Conservation (phyloP, 2,888 invertebrate species). For the Cantharis rufa region DNA sequence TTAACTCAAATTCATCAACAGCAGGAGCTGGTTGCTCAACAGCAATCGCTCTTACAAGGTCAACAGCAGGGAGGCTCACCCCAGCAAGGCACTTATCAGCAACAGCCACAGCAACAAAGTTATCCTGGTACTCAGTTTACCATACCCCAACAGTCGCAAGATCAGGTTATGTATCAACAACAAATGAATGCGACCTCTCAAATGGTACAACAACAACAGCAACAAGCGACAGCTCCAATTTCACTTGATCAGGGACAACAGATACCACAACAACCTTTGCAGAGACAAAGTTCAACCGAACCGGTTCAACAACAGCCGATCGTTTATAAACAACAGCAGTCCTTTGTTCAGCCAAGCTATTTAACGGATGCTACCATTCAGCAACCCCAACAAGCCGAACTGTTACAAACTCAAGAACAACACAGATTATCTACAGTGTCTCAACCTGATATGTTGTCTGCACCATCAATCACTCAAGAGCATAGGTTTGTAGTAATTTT, state of each 20-base stretch:
- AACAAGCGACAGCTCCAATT: slow-evolving; percentile 31
- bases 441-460: slow-evolving; percentile 49
- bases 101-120: slow-evolving; percentile 9
- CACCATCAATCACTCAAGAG: slow-evolving; percentile 31
- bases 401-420: slow-evolving; percentile 44
- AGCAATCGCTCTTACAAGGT: slow-evolving; percentile 6
- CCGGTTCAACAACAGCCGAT: slow-evolving; percentile 43
- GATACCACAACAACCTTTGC: slow-evolving; percentile 55
- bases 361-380: slow-evolving; percentile 32
- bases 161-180: slow-evolving; percentile 5
- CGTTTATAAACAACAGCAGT: slow-evolving; percentile 51
- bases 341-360: slow-evolving; percentile 38
- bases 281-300: slow-evolving; percentile 33
- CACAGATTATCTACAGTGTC: slow-evolving; percentile 51
- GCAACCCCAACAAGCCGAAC: slow-evolving; percentile 47
- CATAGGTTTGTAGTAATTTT: slow-evolving; percentile 28
- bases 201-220: slow-evolving; percentile 15
- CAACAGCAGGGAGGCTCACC: not conserved
- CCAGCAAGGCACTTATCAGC: slow-evolving; percentile 11
- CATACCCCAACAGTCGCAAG: slow-evolving; percentile 12
- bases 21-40: slow-evolving; percentile 25
- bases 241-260: slow-evolving; percentile 48
- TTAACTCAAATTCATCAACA: slow-evolving; percentile 34
- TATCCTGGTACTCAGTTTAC: slow-evolving; percentile 10
- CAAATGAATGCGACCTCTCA: not conserved